Percentiles rank a stretch among this genome's conserved stretches.
phyloP scores from a whole-genome alignment of 2,113 vertebrate genomes.

The Halcyon malimbica region DNA sequence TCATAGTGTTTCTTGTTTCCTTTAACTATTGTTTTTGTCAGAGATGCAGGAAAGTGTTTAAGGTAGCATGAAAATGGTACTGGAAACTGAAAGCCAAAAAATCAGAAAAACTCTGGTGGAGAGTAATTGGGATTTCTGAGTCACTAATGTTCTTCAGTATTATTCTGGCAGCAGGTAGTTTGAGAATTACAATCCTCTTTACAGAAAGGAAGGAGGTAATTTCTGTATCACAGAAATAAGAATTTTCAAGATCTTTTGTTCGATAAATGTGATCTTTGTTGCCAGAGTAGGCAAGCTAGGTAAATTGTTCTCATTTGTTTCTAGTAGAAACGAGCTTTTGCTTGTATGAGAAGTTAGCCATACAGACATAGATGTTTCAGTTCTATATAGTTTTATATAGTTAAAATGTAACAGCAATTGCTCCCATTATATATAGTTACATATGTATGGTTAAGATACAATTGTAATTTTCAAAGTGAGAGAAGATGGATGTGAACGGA shows the following conservation, averaged over 20 bases:
- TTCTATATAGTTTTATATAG: neutral
- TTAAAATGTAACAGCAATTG: neutral
- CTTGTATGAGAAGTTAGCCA: neutral
- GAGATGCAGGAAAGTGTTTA: neutral
- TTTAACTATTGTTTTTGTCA: neutral
- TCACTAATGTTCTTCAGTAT: neutral
- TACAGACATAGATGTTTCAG: neutral
- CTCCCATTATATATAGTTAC: neutral
- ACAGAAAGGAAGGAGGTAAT: constrained; percentile 10
- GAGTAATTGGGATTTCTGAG: constrained; percentile 21
- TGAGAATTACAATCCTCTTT: neutral
- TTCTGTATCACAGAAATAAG: neutral
- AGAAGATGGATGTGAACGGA: neutral
- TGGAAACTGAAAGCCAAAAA: constrained; percentile 1
- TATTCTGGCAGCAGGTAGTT: constrained; percentile 12
- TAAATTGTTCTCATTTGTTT: neutral
- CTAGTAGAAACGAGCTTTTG: neutral
- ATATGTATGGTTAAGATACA: neutral
- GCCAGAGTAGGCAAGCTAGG: neutral
- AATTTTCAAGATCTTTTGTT: neutral
- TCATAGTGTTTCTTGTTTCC: neutral
- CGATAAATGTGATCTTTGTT: neutral
- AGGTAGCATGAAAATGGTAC: neutral
- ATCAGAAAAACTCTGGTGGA: neutral
- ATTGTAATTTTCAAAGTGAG: neutral